Percentiles rank a stretch among this genome's conserved stretches.
phyloP scores from a whole-genome alignment of 2,797 vertebrate genomes.

The Schizothorax lantsangensis region DNA sequence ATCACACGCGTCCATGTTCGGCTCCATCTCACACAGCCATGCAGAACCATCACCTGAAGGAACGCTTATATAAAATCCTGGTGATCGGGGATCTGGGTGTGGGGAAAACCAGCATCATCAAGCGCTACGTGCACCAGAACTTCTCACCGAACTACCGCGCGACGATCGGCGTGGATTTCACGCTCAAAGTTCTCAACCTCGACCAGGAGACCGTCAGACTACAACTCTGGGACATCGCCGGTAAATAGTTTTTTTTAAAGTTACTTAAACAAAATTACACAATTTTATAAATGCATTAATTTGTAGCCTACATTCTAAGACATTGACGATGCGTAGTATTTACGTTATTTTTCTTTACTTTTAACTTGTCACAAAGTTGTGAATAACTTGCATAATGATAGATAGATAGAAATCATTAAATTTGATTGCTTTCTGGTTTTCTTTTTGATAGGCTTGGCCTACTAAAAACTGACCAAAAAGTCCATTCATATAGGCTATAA shows the following conservation, averaged over 20 bases:
- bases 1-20: constrained; percentile 40
- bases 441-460: no score
- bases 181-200: constrained; percentile 93
- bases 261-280: background rate
- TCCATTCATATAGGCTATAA: background rate
- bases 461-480: background rate
- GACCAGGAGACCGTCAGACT: constrained; percentile 89
- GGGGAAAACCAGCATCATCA: constrained; percentile 96
- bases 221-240: constrained; percentile 96
- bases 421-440: no score
- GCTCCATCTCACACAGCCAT: constrained; percentile 66
- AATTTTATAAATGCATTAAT: background rate
- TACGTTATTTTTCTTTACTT: background rate
- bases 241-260: constrained; percentile 68
- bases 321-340: background rate
- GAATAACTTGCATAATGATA: background rate
- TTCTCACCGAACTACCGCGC: constrained; percentile 94
- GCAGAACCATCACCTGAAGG: constrained; percentile 83
- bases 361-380: background rate
- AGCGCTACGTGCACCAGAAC: constrained; percentile 94
- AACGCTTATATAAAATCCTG: constrained; percentile 95
- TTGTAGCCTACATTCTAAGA: background rate
- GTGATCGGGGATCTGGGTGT: constrained; percentile 96
- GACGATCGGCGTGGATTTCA: constrained; percentile 92
- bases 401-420: background rate